Evolutionary conservation across 2,797 vertebrate genomes (phyloP).

Genomic region (Tamandua tetradactyla): DNA sequence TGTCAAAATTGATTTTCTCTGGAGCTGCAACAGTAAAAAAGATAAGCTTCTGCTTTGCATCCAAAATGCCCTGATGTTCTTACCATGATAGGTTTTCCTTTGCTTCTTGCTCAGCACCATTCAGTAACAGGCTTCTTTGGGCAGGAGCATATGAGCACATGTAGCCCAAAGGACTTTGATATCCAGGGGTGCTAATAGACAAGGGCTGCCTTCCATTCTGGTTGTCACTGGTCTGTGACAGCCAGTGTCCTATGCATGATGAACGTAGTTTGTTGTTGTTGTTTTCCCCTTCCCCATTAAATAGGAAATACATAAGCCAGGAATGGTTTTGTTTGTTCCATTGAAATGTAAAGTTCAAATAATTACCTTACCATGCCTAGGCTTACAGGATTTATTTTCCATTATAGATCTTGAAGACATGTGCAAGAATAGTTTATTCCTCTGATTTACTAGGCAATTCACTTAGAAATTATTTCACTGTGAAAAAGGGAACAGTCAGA

Average conservation of each 20-base stretch:
- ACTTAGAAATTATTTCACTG: constrained; percentile 20
- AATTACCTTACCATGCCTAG: constrained; percentile 39
- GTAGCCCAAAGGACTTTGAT: constrained; percentile 23
- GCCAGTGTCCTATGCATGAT: background rate
- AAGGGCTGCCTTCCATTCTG: background rate
- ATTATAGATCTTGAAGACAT: constrained; percentile 57
- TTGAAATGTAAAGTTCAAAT: constrained; percentile 31
- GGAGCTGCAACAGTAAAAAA: constrained; percentile 91
- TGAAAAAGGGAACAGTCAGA: background rate
- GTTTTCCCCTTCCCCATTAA: constrained; percentile 19
- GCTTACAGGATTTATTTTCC: constrained; percentile 48
- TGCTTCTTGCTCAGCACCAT: constrained; percentile 74
- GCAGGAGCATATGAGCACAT: background rate
- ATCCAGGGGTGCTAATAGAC: background rate
- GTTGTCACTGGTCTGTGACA: background rate
- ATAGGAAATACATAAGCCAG: background rate
- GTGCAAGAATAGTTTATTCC: constrained; percentile 7
- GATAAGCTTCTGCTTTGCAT: constrained; percentile 91
- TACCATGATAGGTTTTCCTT: constrained; percentile 78
- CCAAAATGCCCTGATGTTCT: constrained; percentile 86
- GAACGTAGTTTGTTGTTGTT: background rate
- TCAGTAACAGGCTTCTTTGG: constrained; percentile 56
- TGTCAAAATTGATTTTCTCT: constrained; percentile 96
- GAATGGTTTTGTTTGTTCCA: constrained; percentile 45
- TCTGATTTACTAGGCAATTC: constrained; percentile 30